Evolutionary conservation across 2,113 vertebrate genomes (phyloP).

Genomic region (Penelope pileata): DNA sequence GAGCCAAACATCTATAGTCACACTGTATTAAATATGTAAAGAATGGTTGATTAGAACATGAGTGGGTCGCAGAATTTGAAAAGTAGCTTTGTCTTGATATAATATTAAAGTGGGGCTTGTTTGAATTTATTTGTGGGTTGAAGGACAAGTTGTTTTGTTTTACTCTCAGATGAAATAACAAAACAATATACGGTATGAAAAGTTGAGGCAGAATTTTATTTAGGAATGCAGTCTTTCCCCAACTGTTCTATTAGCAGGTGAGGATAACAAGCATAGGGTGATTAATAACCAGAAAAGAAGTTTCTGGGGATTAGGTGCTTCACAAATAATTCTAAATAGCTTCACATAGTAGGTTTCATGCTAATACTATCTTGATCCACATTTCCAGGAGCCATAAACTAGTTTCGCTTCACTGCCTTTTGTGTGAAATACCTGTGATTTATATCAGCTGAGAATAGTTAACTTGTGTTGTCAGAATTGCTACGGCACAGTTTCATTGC

Average conservation of each 20-base stretch:
- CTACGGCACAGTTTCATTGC: not conserved
- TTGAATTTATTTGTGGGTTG: not conserved
- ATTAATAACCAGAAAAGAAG: slow-evolving; percentile 22
- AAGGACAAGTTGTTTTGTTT: not conserved
- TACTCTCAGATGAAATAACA: not conserved
- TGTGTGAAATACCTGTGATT: slow-evolving; percentile 16
- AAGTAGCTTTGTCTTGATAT: not conserved
- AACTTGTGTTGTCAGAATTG: not conserved
- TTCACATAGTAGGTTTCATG: not conserved
- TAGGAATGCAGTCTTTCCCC: not conserved
- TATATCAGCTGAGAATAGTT: not conserved
- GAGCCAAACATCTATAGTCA: not conserved
- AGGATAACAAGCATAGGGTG: not conserved
- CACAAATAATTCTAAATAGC: slow-evolving; percentile 19
- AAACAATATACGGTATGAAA: not conserved
- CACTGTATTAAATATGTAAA: not conserved
- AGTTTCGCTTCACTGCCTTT: not conserved
- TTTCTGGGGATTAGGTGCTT: slow-evolving; percentile 11
- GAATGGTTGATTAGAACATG: not conserved
- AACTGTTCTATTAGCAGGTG: not conserved
- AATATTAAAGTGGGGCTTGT: not conserved
- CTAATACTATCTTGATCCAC: not conserved
- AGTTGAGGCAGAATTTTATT: not conserved
- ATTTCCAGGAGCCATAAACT: slow-evolving; percentile 2
- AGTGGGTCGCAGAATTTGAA: not conserved